These are phyloP conservation scores for Melanotaenia boesemani DNA, from an alignment of 2,797 vertebrate genomes.

Conservation along the genomic window DNA sequence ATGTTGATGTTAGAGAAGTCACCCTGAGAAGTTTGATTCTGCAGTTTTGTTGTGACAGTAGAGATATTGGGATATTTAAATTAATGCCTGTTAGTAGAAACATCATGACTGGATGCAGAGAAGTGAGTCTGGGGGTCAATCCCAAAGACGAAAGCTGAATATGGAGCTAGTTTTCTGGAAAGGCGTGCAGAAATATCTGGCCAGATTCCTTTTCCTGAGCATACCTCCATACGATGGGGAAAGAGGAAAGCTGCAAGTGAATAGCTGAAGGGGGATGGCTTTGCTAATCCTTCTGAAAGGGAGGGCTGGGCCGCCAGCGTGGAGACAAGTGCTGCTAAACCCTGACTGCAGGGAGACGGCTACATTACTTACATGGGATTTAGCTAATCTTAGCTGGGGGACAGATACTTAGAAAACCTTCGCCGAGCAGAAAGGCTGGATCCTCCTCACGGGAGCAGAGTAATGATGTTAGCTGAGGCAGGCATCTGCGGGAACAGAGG, in stretches of 20 bases:
- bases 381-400: conserved; percentile 92
- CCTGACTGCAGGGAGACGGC: conserved; percentile 90
- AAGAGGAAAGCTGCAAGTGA: conserved; percentile 85
- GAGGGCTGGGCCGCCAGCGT: conserved; percentile 87
- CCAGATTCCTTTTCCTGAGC: conserved; percentile 82
- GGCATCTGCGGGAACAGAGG: conserved; percentile 85
- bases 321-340: conserved; percentile 89
- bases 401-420: conserved; percentile 92
- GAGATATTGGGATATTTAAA: conserved; percentile 58
- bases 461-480: conserved; percentile 91
- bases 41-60: conserved; percentile 45
- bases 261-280: conserved; percentile 88
- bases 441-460: conserved; percentile 88
- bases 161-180: conserved; percentile 74
- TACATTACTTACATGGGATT: conserved; percentile 93
- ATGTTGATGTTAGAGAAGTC: conserved; percentile 36
- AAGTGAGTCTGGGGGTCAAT: conserved; percentile 72
- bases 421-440: conserved; percentile 87
- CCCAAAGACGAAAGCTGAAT: conserved; percentile 68
- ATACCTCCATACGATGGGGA: conserved; percentile 82
- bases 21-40: conserved; percentile 64
- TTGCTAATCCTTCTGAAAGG: conserved; percentile 89
- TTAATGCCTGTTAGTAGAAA: conserved; percentile 55
- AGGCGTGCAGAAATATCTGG: conserved; percentile 82
- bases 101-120: conserved; percentile 62